Evolutionary conservation across 2,797 vertebrate genomes (phyloP).

Genomic region (Lemur catta): DNA sequence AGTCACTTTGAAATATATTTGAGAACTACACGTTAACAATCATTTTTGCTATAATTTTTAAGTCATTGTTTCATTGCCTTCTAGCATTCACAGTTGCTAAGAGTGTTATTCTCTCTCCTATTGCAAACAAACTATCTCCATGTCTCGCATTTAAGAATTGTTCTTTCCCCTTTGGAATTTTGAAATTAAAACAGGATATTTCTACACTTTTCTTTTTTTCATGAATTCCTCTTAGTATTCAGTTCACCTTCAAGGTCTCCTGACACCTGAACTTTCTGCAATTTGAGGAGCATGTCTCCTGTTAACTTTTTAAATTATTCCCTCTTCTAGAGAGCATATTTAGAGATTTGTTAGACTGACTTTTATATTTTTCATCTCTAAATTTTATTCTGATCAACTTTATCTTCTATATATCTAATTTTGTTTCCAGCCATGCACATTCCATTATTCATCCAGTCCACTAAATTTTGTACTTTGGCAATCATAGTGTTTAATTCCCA

Average conservation of each 20-base stretch:
- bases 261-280: neutral
- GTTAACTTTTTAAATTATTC: neutral
- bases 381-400: neutral
- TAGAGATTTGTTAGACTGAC: neutral
- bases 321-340: neutral
- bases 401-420: neutral
- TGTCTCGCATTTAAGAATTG: neutral
- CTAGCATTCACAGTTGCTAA: neutral
- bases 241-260: neutral
- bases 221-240: neutral
- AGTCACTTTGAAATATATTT: neutral
- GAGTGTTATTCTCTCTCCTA: neutral
- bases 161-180: conserved; percentile 2
- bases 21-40: neutral
- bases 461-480: neutral
- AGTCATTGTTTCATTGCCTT: neutral
- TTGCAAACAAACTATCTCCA: neutral
- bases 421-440: neutral
- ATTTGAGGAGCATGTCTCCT: neutral
- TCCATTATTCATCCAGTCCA: neutral
- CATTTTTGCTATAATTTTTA: neutral
- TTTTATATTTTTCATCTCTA: conserved; percentile 24
- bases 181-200: neutral
- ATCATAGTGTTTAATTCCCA: neutral
- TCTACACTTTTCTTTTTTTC: neutral